Evolutionary conservation across 2,888 invertebrate species (phyloP), one percentile per base, ranked within the genome.

Genomic region (Strigamia transsilvanica): DNA sequence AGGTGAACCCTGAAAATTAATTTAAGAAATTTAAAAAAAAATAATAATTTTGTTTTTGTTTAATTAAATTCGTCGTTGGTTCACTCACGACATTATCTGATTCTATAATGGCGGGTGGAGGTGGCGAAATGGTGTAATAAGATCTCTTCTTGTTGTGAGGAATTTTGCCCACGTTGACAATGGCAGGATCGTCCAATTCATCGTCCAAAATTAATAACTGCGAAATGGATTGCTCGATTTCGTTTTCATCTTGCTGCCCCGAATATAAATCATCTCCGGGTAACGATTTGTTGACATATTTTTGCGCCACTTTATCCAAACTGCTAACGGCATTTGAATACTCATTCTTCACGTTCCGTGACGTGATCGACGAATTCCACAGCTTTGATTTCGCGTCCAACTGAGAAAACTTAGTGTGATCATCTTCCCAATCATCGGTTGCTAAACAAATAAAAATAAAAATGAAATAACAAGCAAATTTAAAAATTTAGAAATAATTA

Each of bases 361-460:
- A 46, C n/a, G 56, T 21, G 1, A 9, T 56, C 18, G 56, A n/a
- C 56, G 56, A 56, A 56, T 56, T 56, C 21, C 21, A 56, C n/a
- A 56, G 9, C 10, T 56, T 56, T 7, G 56, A 56, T 23, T 87
- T 88, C 82, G 88, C 90, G 85, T 91, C 91, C n/a, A 91, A 89
- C 85, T 90, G 91, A 7, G 93, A 92, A 85, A 92, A 89, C 86
- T 92, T 91, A 86, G 93, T 93, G 87, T 93, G 93, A 84, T 91
- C 92, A 85, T 92, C 90, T 86, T 93, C 93, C 93, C 93, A 93
- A 86, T 93, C 93, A 18, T 85, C 85, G 80, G n/a, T 80, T 3
- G 82, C 82, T 81, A 41, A 38, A 81, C 10, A 18, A 13, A 12
- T 5, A 79, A 34, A 38, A 38, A 10, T 38, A 38, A 38, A 38